Evolutionary conservation across 2,888 invertebrate genomes (phyloP).

Genomic region (Xestia ashworthii): DNA sequence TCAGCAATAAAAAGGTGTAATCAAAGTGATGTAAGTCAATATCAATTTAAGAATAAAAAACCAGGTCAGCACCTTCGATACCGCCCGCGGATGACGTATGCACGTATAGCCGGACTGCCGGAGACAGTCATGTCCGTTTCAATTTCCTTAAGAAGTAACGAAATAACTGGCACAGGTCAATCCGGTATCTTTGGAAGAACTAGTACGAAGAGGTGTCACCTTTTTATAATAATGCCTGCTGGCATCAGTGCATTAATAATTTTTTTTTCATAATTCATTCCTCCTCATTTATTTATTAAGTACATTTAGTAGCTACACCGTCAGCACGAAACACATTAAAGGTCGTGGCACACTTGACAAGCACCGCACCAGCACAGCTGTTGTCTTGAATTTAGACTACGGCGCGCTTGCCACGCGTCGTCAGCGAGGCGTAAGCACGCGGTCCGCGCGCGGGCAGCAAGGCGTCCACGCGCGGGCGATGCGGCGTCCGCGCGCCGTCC

Average conservation of each 20-base stretch:
- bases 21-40: slow-evolving; percentile 46
- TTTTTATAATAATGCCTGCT: neutral
- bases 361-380: too few species aligned
- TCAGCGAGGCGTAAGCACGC: too few species aligned
- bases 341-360: too few species aligned
- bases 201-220: slow-evolving; percentile 3
- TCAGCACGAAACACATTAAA: too few species aligned
- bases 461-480: too few species aligned
- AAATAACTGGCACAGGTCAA: slow-evolving; percentile 14
- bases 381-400: too few species aligned
- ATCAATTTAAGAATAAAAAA: slow-evolving; percentile 29
- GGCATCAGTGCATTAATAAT: neutral
- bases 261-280: neutral
- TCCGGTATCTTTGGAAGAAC: slow-evolving; percentile 14
- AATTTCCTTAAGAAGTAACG: slow-evolving; percentile 38
- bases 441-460: too few species aligned
- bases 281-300: neutral
- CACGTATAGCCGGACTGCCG: neutral
- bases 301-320: too few species aligned
- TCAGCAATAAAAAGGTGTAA: slow-evolving; percentile 10
- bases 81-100: slow-evolving; percentile 36
- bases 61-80: slow-evolving; percentile 54
- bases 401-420: too few species aligned
- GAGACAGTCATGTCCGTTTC: slow-evolving; percentile 43
- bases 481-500: too few species aligned